Base-by-base conservation (phyloP, 2,113 vertebrate species). In the Gorsachius goisagi region DNA sequence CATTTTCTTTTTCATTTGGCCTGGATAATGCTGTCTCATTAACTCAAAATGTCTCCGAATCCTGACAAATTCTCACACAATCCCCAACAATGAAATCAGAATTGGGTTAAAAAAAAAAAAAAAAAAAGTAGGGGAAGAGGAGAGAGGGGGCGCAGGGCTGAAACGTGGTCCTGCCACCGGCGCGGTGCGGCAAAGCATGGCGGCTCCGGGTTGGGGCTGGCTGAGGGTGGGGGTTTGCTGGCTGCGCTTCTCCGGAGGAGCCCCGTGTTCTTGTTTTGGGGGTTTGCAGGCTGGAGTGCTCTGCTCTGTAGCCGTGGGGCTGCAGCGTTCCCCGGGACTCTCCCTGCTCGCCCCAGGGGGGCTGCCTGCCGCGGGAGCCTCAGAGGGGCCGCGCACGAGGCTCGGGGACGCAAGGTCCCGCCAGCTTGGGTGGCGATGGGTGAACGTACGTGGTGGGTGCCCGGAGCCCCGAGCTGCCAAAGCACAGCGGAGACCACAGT, bases 1-100 rank as follows among this genome's bases (percentile, higher is more conserved):
- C 85, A 68, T 88, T 96, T 96, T 97, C 96, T 97, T 97, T 97
- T 91, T 88, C 66, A 30, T 96, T 91, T 91, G 96, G 95, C 95
- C 94, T 8, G 95, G 81, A 69, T 96, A 76, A 91, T 89, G 58
- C 90, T 49, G 55, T 96, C 97, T 92, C 88, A 68, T 96, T 95
- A 96, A 97, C 93, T 85, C 91, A 33, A 95, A 96, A 94, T 95
- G 77, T 83, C 88, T 88, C 95, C 28, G 47, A 88, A 97, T 95
- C 93, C 85, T 60, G 85, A 94, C 92, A 89, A 97, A 90, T 94
- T 97, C 96, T 97, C 97, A 94, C 95, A 85, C 77, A 85, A 94
- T 66, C 95, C 66, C 44, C 81, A 11, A 90, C 76, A 87, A 91
- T 71, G 88, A 91, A 85, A 86, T 30, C 56, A 93, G 59, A 91